Evolutionary conservation across 2,113 vertebrate species (phyloP).

Genomic region (Sebastes fasciatus): DNA sequence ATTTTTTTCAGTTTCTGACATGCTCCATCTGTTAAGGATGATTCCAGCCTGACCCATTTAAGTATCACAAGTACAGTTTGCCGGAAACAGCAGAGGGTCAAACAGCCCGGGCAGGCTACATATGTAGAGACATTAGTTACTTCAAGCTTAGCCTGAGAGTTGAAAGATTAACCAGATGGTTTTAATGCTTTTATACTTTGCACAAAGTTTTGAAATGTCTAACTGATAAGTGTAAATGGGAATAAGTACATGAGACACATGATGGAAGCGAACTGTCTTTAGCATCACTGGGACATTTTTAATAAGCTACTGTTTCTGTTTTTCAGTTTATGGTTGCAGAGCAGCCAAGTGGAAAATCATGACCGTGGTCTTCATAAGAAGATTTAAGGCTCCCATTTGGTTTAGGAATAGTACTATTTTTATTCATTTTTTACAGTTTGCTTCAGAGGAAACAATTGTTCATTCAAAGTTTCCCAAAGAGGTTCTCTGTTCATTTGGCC

Average conservation of each 20-base stretch:
- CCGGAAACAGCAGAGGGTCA: slow-evolving; percentile 26
- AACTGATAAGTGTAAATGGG: slow-evolving; percentile 1
- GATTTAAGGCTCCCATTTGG: slow-evolving; percentile 14
- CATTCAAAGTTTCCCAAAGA: slow-evolving; percentile 17
- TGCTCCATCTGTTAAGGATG: slow-evolving; percentile 56
- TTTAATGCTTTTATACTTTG: neutral
- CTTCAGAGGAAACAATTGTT: neutral
- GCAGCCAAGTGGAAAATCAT: slow-evolving; percentile 52
- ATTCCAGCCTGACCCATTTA: slow-evolving; percentile 41
- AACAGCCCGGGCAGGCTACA: neutral
- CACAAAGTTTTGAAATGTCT: slow-evolving; percentile 1
- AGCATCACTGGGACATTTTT: slow-evolving; percentile 7
- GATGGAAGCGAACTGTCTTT: neutral
- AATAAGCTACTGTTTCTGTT: slow-evolving; percentile 3
- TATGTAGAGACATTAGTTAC: slow-evolving; percentile 16
- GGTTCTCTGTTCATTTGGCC: slow-evolving; percentile 16
- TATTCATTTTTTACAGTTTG: neutral
- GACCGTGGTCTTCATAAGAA: slow-evolving; percentile 46
- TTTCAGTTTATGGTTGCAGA: slow-evolving; percentile 9
- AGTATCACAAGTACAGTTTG: slow-evolving; percentile 41
- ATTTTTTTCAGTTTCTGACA: slow-evolving; percentile 54
- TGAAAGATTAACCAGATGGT: slow-evolving; percentile 27
- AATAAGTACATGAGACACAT: neutral
- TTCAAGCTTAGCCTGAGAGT: slow-evolving; percentile 18
- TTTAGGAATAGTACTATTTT: neutral